phyloP scores from a whole-genome alignment of 2,113 vertebrate species.

The Pteruthius melanotis region DNA sequence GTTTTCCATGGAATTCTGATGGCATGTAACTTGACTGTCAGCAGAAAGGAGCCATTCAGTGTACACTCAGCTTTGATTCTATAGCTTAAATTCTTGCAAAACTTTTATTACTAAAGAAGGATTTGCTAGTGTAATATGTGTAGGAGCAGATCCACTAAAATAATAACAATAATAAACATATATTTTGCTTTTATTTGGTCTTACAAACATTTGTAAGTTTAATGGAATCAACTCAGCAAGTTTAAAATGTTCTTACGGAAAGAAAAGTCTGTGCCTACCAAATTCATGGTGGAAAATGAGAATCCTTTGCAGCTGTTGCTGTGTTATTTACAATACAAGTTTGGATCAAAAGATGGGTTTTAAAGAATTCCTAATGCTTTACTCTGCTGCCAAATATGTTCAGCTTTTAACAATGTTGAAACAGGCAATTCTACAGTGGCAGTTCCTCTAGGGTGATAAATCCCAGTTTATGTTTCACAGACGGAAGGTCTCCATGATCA shows the following conservation, averaged over 20 bases:
- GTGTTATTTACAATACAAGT: conserved; percentile 54
- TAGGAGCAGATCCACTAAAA: background rate
- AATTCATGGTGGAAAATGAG: background rate
- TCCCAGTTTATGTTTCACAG: conserved; percentile 47
- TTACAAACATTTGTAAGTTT: background rate
- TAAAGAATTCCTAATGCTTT: conserved; percentile 57
- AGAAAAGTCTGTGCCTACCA: background rate
- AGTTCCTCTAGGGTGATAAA: conserved; percentile 63
- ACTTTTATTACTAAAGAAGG: background rate
- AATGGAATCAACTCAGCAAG: background rate
- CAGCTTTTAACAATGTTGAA: conserved; percentile 57
- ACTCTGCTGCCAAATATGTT: conserved; percentile 50
- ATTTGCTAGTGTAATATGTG: background rate
- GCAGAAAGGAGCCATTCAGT: background rate
- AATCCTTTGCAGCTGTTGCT: conserved; percentile 41
- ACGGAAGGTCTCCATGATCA: conserved; percentile 13
- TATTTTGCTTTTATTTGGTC: background rate
- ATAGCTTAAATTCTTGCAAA: background rate
- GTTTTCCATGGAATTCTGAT: background rate
- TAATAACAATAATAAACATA: background rate
- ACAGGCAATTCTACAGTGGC: conserved; percentile 55
- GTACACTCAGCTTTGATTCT: background rate
- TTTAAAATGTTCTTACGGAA: background rate
- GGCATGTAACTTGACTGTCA: background rate
- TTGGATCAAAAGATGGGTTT: conserved; percentile 58